These are phyloP conservation scores for Heterocephalus glaber DNA, from an alignment of 2,113 vertebrate species.

Conservation along the genomic window DNA sequence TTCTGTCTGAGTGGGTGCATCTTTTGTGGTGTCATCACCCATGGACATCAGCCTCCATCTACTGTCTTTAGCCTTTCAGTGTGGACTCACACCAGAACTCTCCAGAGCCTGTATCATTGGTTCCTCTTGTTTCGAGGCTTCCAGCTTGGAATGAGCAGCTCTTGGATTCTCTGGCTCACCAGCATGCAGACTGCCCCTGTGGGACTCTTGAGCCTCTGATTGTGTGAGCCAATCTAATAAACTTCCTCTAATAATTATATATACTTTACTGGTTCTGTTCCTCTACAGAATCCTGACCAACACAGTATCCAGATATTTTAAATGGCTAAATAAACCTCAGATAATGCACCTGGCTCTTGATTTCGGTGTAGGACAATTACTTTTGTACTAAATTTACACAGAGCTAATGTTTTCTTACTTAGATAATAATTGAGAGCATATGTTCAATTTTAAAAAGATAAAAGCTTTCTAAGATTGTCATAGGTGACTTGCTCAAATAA, in stretches of 20 bases:
- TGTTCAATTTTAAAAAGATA: neutral
- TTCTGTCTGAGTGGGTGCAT: neutral
- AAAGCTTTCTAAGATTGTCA: neutral
- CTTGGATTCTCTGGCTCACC: neutral
- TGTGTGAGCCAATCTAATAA: neutral
- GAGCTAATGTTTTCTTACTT: neutral
- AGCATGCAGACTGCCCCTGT: neutral
- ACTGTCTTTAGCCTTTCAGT: neutral
- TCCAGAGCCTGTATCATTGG: neutral
- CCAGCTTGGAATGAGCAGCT: neutral
- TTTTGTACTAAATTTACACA: neutral
- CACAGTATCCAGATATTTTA: neutral
- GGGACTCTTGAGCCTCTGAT: neutral
- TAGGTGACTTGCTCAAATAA: neutral
- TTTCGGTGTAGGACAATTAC: neutral
- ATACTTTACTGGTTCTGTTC: neutral
- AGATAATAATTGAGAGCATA: neutral
- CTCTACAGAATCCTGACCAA: neutral
- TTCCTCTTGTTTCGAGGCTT: neutral
- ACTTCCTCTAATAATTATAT: neutral
- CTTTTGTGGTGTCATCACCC: neutral
- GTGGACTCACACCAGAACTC: neutral
- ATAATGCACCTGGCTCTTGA: neutral
- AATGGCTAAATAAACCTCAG: slow-evolving; percentile 8
- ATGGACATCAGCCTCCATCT: neutral